Evolutionary conservation across 2,797 vertebrate genomes (phyloP).

Genomic region (Atherinosoma microstoma): DNA sequence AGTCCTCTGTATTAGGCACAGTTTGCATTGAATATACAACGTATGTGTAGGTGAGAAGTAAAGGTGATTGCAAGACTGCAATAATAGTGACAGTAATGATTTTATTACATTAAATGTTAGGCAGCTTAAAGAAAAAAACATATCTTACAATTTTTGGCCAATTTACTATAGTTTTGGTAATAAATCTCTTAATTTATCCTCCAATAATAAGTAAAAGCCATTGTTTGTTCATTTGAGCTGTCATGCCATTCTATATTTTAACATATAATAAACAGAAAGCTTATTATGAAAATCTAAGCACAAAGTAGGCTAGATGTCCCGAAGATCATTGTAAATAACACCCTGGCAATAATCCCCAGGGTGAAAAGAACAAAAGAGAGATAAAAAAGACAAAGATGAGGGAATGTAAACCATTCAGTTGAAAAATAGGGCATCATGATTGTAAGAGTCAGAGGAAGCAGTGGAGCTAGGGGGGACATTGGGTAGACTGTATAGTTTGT

Average conservation of each 20-base stretch:
- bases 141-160: neutral
- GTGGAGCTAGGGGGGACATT: neutral
- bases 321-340: constrained; percentile 61
- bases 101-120: constrained; percentile 13
- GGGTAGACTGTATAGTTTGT: constrained; percentile 28
- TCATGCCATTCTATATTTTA: constrained; percentile 26
- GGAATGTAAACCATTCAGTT: constrained; percentile 22
- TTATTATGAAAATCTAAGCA: constrained; percentile 54
- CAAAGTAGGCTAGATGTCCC: constrained; percentile 56
- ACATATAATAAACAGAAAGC: constrained; percentile 58
- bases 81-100: neutral
- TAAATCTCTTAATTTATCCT: constrained; percentile 20
- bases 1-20: neutral
- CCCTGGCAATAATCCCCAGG: constrained; percentile 45
- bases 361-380: constrained; percentile 53
- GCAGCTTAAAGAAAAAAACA: neutral
- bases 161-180: constrained; percentile 7
- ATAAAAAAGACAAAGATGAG: constrained; percentile 56
- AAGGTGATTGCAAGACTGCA: neutral
- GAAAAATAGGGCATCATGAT: constrained; percentile 54
- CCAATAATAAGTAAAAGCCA: constrained; percentile 9
- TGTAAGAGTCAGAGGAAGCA: constrained; percentile 34
- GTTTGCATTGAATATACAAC: neutral
- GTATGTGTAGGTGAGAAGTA: neutral
- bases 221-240: constrained; percentile 9